Base-by-base conservation (phyloP, 2,888 invertebrate genomes). In the Oasisia sp. region DNA sequence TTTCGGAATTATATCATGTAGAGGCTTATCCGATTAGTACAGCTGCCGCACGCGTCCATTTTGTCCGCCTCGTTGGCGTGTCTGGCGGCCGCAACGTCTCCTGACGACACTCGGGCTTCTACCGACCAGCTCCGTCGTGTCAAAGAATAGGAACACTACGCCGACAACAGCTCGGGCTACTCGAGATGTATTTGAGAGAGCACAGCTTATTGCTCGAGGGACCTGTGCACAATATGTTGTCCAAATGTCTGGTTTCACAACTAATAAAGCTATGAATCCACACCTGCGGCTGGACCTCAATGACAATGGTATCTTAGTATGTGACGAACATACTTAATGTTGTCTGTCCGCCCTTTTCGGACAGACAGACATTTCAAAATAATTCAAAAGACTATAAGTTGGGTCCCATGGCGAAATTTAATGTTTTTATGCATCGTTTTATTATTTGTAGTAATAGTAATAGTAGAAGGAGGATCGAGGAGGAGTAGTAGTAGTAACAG, bases 1-100 rank as follows among this genome's bases (percentile, higher is more conserved):
- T 74, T 74, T 74, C 74, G 74, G 74, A 74, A 74, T 74, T 74
- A n/a, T 74, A 74, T 74, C 74, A 74, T 74, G 74, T 74, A 74
- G 74, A 19, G 74, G 74, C 74, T 74, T 74, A 74, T 74, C 74
- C 74, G 74, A 74, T 74, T 74, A 74, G 74, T 74, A 27, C 74
- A 74, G 74, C 74, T 74, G 74, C 5, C 19, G 74, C 74, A 74
- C 27, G 74, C 19, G 27, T n/a, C 74, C 74, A 74, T 74, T n/a
- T 74, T n/a, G 27, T 74, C 19, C 4, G 50, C 19, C 27, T 74
- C 74, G 74, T n/a, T 27, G 74, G 74, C n/a, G 27, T 27, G 74
- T 74, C 74, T 74, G 74, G 14, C 19, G n/a, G 74, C 74, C 7
- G 27, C 74, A n/a, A 27, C 7, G n/a, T 27, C 27, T 27, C 27